These are phyloP conservation scores for Drosophila melanogaster DNA, from an alignment of 1,140 invertebrate genomes.

Conservation along the genomic window Release_6_plus_ISO1_MT NT_033779.5:10262501-10263000, in stretches of 20 bases:
- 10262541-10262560: conserved; percentile 50
- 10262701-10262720: conserved; percentile 40
- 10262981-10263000: conserved; percentile 77
- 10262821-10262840: conserved; percentile 72
- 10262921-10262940: conserved; percentile 81
- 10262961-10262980: conserved; percentile 80
- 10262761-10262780: conserved; percentile 51
- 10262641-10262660: conserved; percentile 1
- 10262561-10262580: conserved; percentile 43
- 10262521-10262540: conserved; percentile 48
- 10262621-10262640: too few species aligned
- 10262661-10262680: conserved; percentile 7
- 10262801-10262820: conserved; percentile 58
- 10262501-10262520: conserved; percentile 45
- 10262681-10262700: conserved; percentile 32
- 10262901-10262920: conserved; percentile 84
- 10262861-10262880: conserved; percentile 83
- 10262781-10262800: conserved; percentile 17
- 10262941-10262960: conserved; percentile 76
- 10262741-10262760: conserved; percentile 55
- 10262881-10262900: conserved; percentile 78
- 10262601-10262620: conserved; percentile 41
- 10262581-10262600: conserved; percentile 47
- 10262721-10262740: conserved; percentile 39
- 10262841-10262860: conserved; percentile 78